Evolutionary conservation across 2,113 vertebrate species (phyloP).

Genomic region (Acrocephalus arundinaceus): DNA sequence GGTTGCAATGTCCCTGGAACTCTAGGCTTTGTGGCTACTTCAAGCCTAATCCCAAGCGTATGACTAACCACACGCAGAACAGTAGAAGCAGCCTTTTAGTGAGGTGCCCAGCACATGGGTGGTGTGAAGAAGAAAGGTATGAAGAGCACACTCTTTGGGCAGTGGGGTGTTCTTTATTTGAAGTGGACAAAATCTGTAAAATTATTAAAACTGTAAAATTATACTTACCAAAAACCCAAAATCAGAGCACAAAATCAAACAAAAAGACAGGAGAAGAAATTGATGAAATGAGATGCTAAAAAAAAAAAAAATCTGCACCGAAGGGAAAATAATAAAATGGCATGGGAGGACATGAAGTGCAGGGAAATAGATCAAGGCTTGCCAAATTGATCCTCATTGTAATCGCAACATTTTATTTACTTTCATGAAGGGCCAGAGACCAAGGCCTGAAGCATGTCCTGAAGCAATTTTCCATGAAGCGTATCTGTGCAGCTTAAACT

Average conservation of each 20-base stretch:
- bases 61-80: accelerated
- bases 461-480: not conserved
- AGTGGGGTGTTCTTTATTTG: not conserved
- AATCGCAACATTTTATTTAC: not conserved
- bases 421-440: not conserved
- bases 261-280: not conserved
- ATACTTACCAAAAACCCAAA: not conserved
- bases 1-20: not conserved
- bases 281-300: not conserved
- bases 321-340: not conserved
- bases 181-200: not conserved
- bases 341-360: not conserved
- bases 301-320: accelerated
- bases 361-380: not conserved
- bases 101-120: not conserved
- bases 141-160: not conserved
- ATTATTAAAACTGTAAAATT: not conserved
- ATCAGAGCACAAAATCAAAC: accelerated
- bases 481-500: not conserved
- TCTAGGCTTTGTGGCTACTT: not conserved
- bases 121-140: not conserved
- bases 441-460: not conserved
- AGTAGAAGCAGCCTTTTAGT: not conserved
- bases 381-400: not conserved
- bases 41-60: not conserved